phyloP scores from a whole-genome alignment of 2,113 vertebrate species.

The Campylorhamphus procurvoides region DNA sequence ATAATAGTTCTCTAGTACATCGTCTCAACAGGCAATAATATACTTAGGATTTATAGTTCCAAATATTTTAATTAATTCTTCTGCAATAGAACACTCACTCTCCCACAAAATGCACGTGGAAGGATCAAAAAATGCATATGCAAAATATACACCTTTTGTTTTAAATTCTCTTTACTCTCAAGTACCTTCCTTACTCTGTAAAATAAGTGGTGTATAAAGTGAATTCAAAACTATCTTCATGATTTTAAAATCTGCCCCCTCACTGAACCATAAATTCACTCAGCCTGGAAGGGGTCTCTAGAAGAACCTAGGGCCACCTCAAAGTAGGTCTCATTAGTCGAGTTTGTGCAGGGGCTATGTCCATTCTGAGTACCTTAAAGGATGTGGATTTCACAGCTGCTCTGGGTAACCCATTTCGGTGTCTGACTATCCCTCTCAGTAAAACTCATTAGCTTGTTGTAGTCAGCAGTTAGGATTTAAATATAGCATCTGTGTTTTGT shows the following conservation, averaged over 20 bases:
- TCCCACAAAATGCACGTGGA: background rate
- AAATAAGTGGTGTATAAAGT: background rate
- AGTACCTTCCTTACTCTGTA: background rate
- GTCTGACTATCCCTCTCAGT: background rate
- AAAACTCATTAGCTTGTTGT: background rate
- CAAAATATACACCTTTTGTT: accelerated
- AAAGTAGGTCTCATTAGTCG: background rate
- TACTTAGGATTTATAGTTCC: background rate
- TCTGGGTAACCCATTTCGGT: background rate
- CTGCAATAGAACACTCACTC: background rate
- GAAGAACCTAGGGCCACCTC: background rate
- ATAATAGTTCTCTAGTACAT: background rate
- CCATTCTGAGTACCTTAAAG: background rate
- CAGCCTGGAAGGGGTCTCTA: background rate
- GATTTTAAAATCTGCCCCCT: background rate
- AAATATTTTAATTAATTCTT: background rate
- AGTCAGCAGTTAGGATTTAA: background rate
- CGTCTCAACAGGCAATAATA: background rate
- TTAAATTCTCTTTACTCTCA: background rate
- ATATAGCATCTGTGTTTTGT: background rate
- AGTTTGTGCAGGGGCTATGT: background rate
- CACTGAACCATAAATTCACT: background rate
- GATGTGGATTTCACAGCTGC: background rate
- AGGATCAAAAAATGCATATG: background rate
- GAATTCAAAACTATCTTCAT: background rate